A percentile compares a stretch with the other conserved stretches of the same genome.
Conservation (phyloP, 2,113 vertebrate genomes). For the Tretioscincus oriximinensis region DNA sequence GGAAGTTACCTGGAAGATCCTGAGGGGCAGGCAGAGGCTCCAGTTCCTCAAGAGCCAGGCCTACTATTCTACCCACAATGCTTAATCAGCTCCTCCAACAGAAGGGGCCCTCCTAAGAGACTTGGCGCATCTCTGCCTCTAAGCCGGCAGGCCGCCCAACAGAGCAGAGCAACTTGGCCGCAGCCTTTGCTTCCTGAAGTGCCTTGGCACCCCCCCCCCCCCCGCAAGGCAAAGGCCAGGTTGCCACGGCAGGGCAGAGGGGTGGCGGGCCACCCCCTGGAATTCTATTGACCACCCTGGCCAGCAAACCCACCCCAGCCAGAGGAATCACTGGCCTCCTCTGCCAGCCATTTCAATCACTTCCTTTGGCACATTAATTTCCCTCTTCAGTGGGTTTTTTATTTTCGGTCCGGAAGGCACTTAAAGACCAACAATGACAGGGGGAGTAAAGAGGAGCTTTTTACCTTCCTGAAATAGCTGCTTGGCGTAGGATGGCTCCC, state of each 20-base stretch:
- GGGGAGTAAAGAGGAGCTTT: slow-evolving; percentile 20
- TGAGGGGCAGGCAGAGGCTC: not conserved
- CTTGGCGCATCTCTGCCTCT: not conserved
- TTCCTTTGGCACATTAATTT: not conserved
- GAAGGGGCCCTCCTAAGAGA: not conserved
- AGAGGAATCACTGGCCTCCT: not conserved
- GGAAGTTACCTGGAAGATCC: not conserved
- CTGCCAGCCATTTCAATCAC: not conserved
- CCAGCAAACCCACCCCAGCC: not conserved
- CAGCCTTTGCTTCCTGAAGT: not conserved
- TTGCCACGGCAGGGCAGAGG: not conserved
- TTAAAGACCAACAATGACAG: slow-evolving; percentile 38
- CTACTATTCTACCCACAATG: not conserved
- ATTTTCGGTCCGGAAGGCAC: slow-evolving; percentile 52
- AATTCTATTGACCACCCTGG: not conserved
- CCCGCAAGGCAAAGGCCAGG: not conserved
- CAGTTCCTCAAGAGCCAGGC: not conserved
- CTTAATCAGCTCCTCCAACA: not conserved
- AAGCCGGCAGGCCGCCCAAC: not conserved
- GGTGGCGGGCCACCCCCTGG: not conserved
- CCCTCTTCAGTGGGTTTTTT: not conserved
- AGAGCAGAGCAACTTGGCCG: not conserved
- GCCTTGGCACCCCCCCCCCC: not conserved
- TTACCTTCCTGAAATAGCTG: slow-evolving; percentile 95
- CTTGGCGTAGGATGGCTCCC: slow-evolving; percentile 91